Base-by-base conservation (phyloP, 1,140 invertebrate species). In the Kradibia gibbosae region DNA sequence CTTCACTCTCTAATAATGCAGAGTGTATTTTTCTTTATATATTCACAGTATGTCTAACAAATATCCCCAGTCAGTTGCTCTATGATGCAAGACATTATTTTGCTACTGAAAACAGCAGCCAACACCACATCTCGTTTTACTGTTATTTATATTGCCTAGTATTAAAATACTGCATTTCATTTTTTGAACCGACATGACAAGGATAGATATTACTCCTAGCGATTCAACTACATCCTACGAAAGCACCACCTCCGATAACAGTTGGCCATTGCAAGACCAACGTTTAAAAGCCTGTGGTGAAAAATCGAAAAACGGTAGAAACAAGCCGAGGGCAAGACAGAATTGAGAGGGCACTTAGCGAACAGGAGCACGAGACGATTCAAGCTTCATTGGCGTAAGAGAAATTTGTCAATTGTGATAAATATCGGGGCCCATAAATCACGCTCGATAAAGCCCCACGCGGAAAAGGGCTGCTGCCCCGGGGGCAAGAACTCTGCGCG, bases 351-450 rank as follows among this genome's bases (percentile, higher is more conserved):
- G 45, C 10, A 28, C 20, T 65, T 34, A 65, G 4, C 20, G 60
- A 2, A 7, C 17, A 17, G 17, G 15, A 65, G 22, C 15, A 20
- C 28, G 31, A 65, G 36, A 36, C 17, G 36, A 17, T 65, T 4
- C 11, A 20, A 34, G 36, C 31, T 65, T 28, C 17, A 65, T 36
- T 36, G 31, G 34, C 31, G 28, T 65, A 65, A 3, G 1, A 20
- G 20, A 65, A 31, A 65, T 65, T 65, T 65, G 28, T 34, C 60
- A 65, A 65, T 65, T 65, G 34, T 36, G 60, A 65, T 65, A 65
- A 65, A 65, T 65, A 20, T 11, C 60, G 3, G 34, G 17, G 8
- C 0, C 31, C 60, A 36, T 65, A 65, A 65, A 65, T 65, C 60
- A 65, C 3, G 31, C 1, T 28, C 60, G 60, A 65, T 65, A 15